Evolutionary conservation across 2,797 vertebrate genomes (phyloP), one percentile per base, ranked within the genome.

Genomic region (Agapornis canus): DNA sequence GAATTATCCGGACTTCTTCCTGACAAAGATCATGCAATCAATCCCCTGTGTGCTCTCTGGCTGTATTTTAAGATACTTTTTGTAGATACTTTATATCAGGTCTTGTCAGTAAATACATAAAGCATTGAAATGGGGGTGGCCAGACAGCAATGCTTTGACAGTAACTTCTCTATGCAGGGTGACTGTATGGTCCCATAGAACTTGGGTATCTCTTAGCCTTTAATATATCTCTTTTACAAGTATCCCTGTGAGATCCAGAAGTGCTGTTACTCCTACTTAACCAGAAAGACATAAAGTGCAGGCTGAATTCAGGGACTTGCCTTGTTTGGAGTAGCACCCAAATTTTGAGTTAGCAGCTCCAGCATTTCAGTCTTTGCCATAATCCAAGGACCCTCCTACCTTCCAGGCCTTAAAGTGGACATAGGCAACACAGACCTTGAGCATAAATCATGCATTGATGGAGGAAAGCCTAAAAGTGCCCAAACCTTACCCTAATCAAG

Each of bases 61-160:
- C 70, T 88, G 0, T 94, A 84, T 82, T 94, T 90, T 95, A 90
- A 52, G 77, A 13, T 66, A 26, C 26, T 73, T 84, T 76, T 42
- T 78, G 77, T 64, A 59, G 35, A 59, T 56, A 21, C n/a, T 86
- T 90, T 68, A 27, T 80, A 31, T 73, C 79, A 73, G 37, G 13
- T 64, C 75, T 92, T 93, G 56, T 73, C 86, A 95, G 70, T 56
- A 90, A 66, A 79, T 84, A 35, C 43, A 69, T 90, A 69, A 91
- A 94, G 14, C 47, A 66, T 25, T 89, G 86, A 84, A 89, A 77
- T 42, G 18, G 57, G 29, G 48, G 66, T 92, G 81, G 86, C 43
- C 78, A 86, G 70, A 27, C 37, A 69, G 71, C 29, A 39, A 5
- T 2, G 9, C 40, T 88, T 61, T 37, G 64, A 73, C 31, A 60